phyloP scores from a whole-genome alignment of 2,797 vertebrate species.

The Microhierax caerulescens region DNA sequence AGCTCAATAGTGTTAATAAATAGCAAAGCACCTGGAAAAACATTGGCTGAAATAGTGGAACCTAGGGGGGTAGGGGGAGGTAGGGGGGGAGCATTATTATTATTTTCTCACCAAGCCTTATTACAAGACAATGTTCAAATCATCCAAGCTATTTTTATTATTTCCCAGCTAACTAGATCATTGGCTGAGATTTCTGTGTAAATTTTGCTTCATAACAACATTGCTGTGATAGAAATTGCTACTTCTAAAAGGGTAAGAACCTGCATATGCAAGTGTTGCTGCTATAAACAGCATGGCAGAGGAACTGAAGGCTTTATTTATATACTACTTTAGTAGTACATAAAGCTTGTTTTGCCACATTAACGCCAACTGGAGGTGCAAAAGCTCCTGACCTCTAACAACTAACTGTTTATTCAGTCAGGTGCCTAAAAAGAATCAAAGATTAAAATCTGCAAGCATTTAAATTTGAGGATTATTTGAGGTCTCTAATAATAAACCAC shows the following conservation, averaged over 20 bases:
- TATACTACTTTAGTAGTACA: too few relatives aligned
- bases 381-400: background rate
- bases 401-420: background rate
- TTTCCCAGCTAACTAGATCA: background rate
- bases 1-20: background rate
- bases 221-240: background rate
- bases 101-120: background rate
- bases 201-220: background rate
- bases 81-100: background rate
- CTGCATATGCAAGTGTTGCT: background rate
- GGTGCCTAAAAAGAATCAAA: constrained; percentile 8
- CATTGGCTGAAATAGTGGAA: background rate
- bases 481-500: background rate
- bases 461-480: background rate
- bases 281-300: background rate
- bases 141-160: background rate
- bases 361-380: background rate
- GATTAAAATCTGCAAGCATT: constrained; percentile 21
- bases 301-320: background rate
- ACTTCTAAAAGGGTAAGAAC: background rate
- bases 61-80: background rate
- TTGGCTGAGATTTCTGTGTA: background rate
- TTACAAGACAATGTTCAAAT: background rate
- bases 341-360: background rate
- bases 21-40: constrained; percentile 29